Evolutionary conservation across 2,797 vertebrate genomes (phyloP).

Genomic region (Typhlichthys eigenmanni): DNA sequence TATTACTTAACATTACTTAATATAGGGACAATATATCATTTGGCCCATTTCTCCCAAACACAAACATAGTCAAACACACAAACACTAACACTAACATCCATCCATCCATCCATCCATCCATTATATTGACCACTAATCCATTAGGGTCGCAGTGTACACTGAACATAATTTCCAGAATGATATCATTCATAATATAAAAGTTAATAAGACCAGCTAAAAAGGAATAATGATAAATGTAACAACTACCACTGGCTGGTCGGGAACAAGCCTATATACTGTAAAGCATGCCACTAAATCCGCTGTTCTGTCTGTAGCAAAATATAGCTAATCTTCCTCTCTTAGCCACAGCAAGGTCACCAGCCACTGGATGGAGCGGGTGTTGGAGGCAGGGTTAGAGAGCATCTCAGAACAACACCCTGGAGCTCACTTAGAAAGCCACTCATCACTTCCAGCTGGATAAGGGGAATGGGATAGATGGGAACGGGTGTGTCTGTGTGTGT

Average conservation of each 20-base stretch:
- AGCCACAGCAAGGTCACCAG: constrained; percentile 94
- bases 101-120: no score
- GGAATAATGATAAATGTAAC: constrained; percentile 45
- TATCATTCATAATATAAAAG: no score
- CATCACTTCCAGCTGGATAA: constrained; percentile 84
- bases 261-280: constrained; percentile 83
- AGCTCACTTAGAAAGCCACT: constrained; percentile 90
- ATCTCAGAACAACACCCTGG: constrained; percentile 86
- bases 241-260: constrained; percentile 82
- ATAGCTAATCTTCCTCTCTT: constrained; percentile 92
- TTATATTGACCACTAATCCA: no score
- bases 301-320: constrained; percentile 91
- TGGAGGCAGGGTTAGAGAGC: constrained; percentile 61
- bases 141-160: no score
- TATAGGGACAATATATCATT: no score
- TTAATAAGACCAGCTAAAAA: no score
- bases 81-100: constrained; percentile 9
- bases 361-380: constrained; percentile 89
- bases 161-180: no score
- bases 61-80: not conserved
- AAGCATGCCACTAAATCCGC: constrained; percentile 88
- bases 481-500: constrained; percentile 31
- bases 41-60: constrained; percentile 37
- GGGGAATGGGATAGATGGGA: constrained; percentile 72
- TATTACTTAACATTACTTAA: no score